Conservation (phyloP, 64 coral and sea anemone species). For the Montipora efflorescens region DNA sequence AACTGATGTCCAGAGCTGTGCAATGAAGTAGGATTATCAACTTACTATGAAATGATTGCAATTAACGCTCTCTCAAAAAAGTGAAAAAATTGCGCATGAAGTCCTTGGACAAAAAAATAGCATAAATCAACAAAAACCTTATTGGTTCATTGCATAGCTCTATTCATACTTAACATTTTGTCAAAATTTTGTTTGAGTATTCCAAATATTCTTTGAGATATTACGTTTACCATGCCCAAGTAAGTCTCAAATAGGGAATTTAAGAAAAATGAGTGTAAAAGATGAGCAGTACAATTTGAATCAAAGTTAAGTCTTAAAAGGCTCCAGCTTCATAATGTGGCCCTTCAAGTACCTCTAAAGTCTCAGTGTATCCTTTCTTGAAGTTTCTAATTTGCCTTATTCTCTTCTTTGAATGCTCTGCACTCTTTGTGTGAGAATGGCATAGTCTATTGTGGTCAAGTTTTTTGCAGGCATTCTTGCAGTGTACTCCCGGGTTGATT, state of each 20-base stretch:
- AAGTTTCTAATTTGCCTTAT: conserved; percentile 52
- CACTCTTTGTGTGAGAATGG: conserved; percentile 57
- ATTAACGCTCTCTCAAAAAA: background rate
- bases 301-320: conserved; percentile 20
- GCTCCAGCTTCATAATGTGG: conserved; percentile 69
- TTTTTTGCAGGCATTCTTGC: conserved; percentile 45
- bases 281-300: background rate
- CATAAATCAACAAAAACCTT: conserved; percentile 24
- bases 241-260: conserved; percentile 39
- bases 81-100: background rate
- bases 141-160: conserved; percentile 57
- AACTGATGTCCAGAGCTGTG: conserved; percentile 26
- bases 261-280: conserved; percentile 55
- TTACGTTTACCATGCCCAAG: conserved; percentile 24
- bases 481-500: conserved; percentile 48
- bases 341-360: conserved; percentile 25
- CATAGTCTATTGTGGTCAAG: conserved; percentile 56
- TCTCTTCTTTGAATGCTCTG: conserved; percentile 43
- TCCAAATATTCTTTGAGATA: conserved; percentile 39
- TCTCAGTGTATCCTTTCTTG: conserved; percentile 68
- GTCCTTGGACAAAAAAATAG: conserved; percentile 31
- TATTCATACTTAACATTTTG: conserved; percentile 9
- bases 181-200: conserved; percentile 60
- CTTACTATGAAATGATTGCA: conserved; percentile 3
- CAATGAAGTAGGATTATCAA: conserved; percentile 52